Evolutionary conservation across 2,888 invertebrate species (phyloP).

Genomic region (Steinernema hermaphroditum): DNA sequence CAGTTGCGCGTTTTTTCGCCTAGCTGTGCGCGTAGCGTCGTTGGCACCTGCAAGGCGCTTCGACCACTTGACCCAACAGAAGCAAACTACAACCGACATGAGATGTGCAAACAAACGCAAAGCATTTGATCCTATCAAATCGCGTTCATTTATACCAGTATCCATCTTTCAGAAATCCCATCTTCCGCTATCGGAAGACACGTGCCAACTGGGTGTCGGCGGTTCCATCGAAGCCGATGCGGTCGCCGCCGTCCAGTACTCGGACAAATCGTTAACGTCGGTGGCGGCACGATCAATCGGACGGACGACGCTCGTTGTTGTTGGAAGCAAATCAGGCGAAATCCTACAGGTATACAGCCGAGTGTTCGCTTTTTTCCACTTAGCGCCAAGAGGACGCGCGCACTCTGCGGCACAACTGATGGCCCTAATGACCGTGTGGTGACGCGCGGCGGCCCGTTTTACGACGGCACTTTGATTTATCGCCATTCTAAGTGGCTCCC

Average conservation of each 20-base stretch:
- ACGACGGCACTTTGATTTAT: constrained; percentile 29
- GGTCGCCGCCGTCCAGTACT: constrained; percentile 43
- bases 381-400: not conserved
- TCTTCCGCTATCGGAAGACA: constrained; percentile 60
- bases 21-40: not conserved
- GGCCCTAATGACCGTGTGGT: constrained; percentile 30
- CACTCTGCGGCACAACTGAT: constrained; percentile 7
- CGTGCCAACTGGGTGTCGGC: constrained; percentile 64
- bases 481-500: constrained; percentile 27
- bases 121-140: not conserved
- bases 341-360: constrained; percentile 44
- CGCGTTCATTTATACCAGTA: not conserved
- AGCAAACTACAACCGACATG: constrained; percentile 27
- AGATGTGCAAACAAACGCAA: not conserved
- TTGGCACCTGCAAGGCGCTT: constrained; percentile 27
- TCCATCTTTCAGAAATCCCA: constrained; percentile 58
- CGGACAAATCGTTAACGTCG: constrained; percentile 38
- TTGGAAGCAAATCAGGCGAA: constrained; percentile 45
- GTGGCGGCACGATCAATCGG: constrained; percentile 44
- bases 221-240: constrained; percentile 59
- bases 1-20: constrained; percentile 30
- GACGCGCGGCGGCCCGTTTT: constrained; percentile 28
- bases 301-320: constrained; percentile 40
- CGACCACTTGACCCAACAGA: constrained; percentile 9
- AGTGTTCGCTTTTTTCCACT: constrained; percentile 21